Evolutionary conservation across 2,888 invertebrate species (phyloP), one percentile per base, ranked within the genome.

Genomic region (Imbricaverruca yamaguchii): DNA sequence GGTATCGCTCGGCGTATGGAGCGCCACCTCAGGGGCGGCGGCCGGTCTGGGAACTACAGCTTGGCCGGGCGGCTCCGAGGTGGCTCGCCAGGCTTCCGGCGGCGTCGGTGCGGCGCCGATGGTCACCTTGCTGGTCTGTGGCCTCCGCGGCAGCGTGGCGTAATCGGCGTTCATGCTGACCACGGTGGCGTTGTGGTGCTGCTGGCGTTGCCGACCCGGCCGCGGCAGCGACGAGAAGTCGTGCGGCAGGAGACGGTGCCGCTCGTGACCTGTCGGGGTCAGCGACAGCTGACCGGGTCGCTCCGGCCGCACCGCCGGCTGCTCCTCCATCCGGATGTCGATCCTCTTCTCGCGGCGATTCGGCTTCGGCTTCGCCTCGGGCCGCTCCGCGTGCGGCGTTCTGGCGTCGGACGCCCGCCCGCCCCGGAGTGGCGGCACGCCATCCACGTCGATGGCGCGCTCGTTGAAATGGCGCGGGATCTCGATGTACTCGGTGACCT

Each of bases 1-100:
- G 10, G 83, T 80, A 80, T 82, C 82, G 7, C 80, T 82, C 56
- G 81, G 81, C 13, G 81, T 57, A 7, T 23, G 81, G 18, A n/a
- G 23, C 77, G 83, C 61, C 55, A 81, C 80, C 59, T 80, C 80
- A 15, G 74, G 23, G 18, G 80, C 77, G 21, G 81, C 80, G 80
- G 57, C 57, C 57, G 39, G 21, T 21, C 23, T 61, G 8, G 15
- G 15, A 57, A 61, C 18, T 18, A 7, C 8, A 61, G 80, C n/a
- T 25, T 61, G 39, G 57, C 23, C 8, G 8, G 3, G 6, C 21
- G 77, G 81, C 23, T 55, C 61, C 18, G 77, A 77, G 74, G 63
- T n/a, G 63, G 78, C 77, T 23, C 78, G 78, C 59, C 78, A 79
- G 53, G 78, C 78, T 25, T 81, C 78, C 4, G 74, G 69, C 13